Conservation (phyloP, 2,888 invertebrate species). For the Limulus polyphemus region DNA sequence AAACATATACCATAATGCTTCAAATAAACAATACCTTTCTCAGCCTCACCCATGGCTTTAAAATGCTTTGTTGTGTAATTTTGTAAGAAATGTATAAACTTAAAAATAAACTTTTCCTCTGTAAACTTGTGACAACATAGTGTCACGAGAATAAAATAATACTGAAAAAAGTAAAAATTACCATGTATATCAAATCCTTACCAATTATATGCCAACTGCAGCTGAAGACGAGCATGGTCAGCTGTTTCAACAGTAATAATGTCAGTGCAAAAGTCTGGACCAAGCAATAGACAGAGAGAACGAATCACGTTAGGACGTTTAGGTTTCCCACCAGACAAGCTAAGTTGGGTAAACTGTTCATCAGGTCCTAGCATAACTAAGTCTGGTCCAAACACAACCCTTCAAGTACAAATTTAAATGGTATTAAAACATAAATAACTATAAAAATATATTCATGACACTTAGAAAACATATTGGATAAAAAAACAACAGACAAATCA, state of each 20-base stretch:
- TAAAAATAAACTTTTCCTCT: too few relatives aligned
- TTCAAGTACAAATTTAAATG: constrained; percentile 25
- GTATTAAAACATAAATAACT: not conserved
- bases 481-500: too few relatives aligned
- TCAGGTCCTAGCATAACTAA: constrained; percentile 43
- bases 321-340: constrained; percentile 41
- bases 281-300: constrained; percentile 40
- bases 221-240: constrained; percentile 41
- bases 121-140: too few relatives aligned
- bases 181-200: constrained; percentile 15
- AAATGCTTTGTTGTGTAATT: too few relatives aligned
- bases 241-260: constrained; percentile 42
- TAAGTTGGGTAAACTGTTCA: constrained; percentile 43
- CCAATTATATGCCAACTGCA: constrained; percentile 44
- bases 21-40: too few relatives aligned
- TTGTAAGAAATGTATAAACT: too few relatives aligned
- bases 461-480: too few relatives aligned
- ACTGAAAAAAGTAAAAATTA: too few relatives aligned
- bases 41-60: too few relatives aligned
- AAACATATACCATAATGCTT: too few relatives aligned
- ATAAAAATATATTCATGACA: not conserved
- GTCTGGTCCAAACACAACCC: constrained; percentile 44
- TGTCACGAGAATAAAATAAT: too few relatives aligned
- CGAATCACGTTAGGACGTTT: constrained; percentile 42
- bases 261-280: constrained; percentile 44